Evolutionary conservation across 2,797 vertebrate species (phyloP).

Genomic region (Epinephelus coioides): DNA sequence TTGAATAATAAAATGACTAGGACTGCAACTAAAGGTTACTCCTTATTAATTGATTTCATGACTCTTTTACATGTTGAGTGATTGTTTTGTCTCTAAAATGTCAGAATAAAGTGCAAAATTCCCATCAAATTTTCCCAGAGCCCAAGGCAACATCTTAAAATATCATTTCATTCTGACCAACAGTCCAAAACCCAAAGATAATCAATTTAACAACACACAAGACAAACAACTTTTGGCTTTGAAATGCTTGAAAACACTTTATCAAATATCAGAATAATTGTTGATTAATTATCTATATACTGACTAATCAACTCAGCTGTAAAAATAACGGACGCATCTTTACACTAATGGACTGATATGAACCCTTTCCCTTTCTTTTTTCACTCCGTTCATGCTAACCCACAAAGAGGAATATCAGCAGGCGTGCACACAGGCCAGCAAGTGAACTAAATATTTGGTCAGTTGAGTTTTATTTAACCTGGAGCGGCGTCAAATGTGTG

Average conservation of each 20-base stretch:
- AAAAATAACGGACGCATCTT: not conserved
- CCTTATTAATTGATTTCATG: not conserved
- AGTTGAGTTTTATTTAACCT: slow-evolving; percentile 44
- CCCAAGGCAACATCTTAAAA: not conserved
- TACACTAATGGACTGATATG: not conserved
- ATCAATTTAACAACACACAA: not conserved
- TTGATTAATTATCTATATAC: no score
- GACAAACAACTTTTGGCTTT: not conserved
- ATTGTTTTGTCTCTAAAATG: not conserved
- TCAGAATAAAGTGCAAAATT: not conserved
- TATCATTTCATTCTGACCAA: not conserved
- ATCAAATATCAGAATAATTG: not conserved
- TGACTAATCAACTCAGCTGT: not conserved
- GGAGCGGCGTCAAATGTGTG: slow-evolving; percentile 32
- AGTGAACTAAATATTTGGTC: slow-evolving; percentile 30
- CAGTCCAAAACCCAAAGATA: not conserved
- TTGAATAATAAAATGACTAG: not conserved
- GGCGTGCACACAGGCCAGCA: not conserved
- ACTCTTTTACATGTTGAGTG: not conserved
- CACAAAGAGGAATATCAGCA: slow-evolving; percentile 3
- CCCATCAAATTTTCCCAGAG: not conserved
- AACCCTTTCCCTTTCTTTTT: not conserved
- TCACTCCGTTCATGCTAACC: slow-evolving; percentile 7
- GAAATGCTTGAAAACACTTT: not conserved
- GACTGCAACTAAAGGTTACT: not conserved